Conservation (phyloP, 2,113 vertebrate species). For the Leucopternis melanops region DNA sequence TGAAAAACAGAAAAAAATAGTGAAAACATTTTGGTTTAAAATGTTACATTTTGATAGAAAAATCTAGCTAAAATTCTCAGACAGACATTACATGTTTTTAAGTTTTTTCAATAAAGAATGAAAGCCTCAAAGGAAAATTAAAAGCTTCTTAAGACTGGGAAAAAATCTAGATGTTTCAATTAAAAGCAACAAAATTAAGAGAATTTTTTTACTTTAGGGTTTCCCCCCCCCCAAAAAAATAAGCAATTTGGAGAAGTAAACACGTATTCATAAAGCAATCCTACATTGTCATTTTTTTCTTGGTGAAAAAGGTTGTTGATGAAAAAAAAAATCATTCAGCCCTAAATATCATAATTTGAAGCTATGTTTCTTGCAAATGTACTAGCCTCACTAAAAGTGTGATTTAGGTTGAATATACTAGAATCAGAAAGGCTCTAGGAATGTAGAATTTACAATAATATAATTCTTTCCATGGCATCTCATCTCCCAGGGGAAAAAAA, state of each 20-base stretch:
- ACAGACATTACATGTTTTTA: not conserved
- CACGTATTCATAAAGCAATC: not conserved
- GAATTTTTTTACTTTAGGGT: not conserved
- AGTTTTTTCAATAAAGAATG: not conserved
- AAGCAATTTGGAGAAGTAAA: not conserved
- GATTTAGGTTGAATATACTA: not conserved
- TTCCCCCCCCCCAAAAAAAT: fast-evolving
- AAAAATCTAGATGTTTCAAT: not conserved
- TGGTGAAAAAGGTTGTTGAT: not conserved
- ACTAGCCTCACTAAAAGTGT: not conserved
- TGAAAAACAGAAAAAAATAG: not conserved
- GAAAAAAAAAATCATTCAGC: not conserved
- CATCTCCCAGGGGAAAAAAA: not conserved
- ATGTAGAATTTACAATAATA: not conserved
- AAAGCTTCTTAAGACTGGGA: not conserved
- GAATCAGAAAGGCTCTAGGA: not conserved
- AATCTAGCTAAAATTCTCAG: not conserved
- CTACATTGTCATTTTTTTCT: not conserved
- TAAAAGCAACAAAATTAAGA: not conserved
- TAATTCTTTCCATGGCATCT: not conserved
- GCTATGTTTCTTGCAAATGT: not conserved
- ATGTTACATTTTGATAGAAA: not conserved
- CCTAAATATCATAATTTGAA: not conserved
- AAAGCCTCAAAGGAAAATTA: not conserved
- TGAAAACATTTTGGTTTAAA: not conserved